Percentiles rank a stretch among this genome's conserved stretches.
Conservation (phyloP, 1,140 invertebrate species). For the Pseudomyrmex cubaensis region DNA sequence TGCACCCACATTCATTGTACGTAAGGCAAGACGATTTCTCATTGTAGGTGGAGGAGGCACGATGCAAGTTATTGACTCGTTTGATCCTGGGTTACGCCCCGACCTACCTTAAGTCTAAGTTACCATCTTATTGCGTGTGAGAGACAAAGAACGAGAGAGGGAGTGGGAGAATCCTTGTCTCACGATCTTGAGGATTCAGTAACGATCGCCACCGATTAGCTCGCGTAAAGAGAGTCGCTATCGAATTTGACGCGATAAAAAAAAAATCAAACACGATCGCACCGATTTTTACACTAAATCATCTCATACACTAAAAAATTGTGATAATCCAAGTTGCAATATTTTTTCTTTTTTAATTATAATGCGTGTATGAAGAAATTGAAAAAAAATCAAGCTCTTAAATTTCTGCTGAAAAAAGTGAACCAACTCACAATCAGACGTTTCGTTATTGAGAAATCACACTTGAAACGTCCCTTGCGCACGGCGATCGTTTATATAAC, state of each 20-base stretch:
- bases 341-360: neutral
- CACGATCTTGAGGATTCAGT: conserved; percentile 49
- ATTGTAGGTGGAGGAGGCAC: conserved; percentile 78
- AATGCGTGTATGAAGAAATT: neutral
- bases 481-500: neutral
- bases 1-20: conserved; percentile 79
- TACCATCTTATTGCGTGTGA: conserved; percentile 76
- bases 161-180: conserved; percentile 64
- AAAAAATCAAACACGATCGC: neutral
- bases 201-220: conserved; percentile 51
- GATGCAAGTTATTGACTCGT: conserved; percentile 83
- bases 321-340: neutral
- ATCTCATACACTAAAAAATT: neutral
- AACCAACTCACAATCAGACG: neutral
- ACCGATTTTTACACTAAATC: neutral
- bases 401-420: neutral
- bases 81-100: conserved; percentile 83
- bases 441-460: neutral
- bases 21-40: conserved; percentile 75
- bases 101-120: conserved; percentile 81
- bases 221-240: neutral
- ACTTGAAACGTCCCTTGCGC: neutral
- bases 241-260: neutral
- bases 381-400: no score
- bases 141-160: no score